Percentiles rank a stretch among this genome's conserved stretches.
Conservation (phyloP, 1,140 invertebrate genomes). For the Vollenhovia emeryi region DNA sequence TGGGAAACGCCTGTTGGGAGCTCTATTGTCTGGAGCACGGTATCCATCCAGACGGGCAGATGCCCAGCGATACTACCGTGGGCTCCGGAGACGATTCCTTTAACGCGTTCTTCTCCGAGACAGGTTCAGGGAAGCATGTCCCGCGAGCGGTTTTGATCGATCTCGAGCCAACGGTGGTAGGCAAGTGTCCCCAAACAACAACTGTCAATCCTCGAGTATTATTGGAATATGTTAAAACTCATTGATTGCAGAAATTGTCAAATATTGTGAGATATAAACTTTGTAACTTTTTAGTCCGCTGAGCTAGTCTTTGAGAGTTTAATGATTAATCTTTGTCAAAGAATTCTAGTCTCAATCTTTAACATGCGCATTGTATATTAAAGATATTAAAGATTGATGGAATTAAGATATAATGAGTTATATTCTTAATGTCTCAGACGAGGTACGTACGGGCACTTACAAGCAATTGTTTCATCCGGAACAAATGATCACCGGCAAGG, state of each 20-base stretch:
- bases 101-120: conserved; percentile 89
- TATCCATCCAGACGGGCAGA: conserved; percentile 88
- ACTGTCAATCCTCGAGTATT: not conserved
- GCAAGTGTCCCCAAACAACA: conserved; percentile 54
- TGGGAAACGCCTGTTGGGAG: conserved; percentile 89
- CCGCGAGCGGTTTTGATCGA: conserved; percentile 89
- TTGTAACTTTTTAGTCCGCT: not conserved
- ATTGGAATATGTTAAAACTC: not conserved
- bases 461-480: conserved; percentile 88
- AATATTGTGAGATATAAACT: not conserved
- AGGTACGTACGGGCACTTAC: conserved; percentile 89
- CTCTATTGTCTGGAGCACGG: conserved; percentile 90
- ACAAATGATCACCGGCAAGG: conserved; percentile 89
- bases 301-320: not conserved
- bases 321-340: not conserved
- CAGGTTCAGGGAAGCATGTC: conserved; percentile 86
- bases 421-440: conserved; percentile 81
- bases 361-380: not conserved
- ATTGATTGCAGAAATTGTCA: not conserved
- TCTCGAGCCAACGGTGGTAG: conserved; percentile 88
- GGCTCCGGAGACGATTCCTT: conserved; percentile 87
- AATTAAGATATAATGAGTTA: not conserved
- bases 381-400: not conserved
- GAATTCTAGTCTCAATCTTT: not conserved
- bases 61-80: conserved; percentile 78